phyloP scores from a whole-genome alignment of 2,888 invertebrate genomes.

The Lasioglossum calceatum region DNA sequence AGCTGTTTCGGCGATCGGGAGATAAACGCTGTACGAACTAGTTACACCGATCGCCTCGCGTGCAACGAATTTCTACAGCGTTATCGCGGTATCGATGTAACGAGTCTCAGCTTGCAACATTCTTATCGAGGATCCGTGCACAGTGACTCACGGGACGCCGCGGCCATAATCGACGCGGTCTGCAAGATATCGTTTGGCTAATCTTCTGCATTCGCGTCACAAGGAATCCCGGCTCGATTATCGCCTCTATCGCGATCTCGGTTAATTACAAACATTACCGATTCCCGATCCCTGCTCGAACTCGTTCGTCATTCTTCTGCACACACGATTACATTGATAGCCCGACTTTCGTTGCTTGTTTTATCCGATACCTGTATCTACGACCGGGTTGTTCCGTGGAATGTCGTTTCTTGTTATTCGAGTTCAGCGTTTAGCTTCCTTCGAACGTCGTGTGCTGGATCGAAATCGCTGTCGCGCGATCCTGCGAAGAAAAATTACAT shows the following conservation, averaged over 20 bases:
- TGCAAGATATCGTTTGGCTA: not conserved
- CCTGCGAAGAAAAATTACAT: not conserved
- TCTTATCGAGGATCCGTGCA: constrained; percentile 14
- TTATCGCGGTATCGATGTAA: constrained; percentile 19
- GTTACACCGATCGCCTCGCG: not conserved
- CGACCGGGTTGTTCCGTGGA: not conserved
- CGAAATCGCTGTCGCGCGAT: not conserved
- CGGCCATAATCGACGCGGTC: not conserved
- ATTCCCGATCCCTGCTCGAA: not conserved
- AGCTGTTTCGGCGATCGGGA: not conserved
- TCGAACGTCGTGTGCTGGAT: not conserved
- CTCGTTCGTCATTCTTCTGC: not conserved
- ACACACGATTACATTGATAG: not conserved
- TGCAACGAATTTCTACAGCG: not conserved
- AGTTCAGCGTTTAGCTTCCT: not conserved
- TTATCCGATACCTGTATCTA: not conserved
- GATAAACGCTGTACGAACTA: not conserved
- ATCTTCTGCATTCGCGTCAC: not conserved
- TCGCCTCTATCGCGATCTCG: not conserved
- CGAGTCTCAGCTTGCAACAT: not conserved
- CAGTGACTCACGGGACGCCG: not conserved
- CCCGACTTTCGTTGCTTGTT: not conserved
- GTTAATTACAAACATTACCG: not conserved
- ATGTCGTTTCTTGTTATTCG: not conserved
- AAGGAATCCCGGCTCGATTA: not conserved